phyloP scores from a whole-genome alignment of 2,888 invertebrate genomes.

The Coelinius sp. region DNA sequence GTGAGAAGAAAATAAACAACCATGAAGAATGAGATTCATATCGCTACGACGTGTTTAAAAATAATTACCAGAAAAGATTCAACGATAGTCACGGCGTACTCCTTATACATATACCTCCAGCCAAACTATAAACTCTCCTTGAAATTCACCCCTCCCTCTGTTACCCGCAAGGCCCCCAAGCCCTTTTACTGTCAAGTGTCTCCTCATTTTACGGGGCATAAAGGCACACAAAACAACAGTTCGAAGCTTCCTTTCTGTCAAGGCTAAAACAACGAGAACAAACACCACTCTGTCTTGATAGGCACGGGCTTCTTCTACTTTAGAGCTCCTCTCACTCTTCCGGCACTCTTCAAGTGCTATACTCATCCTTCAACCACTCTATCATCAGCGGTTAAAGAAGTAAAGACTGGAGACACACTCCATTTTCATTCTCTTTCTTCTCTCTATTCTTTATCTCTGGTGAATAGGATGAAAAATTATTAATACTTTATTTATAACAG shows the following conservation, averaged over 20 bases:
- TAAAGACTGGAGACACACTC: conserved; percentile 67
- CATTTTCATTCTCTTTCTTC: conserved; percentile 43
- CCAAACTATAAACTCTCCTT: conserved; percentile 27
- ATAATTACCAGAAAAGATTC: conserved; percentile 69
- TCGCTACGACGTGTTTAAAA: conserved; percentile 70
- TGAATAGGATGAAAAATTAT: conserved; percentile 37
- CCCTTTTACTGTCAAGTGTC: conserved; percentile 52
- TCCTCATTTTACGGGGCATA: conserved; percentile 58
- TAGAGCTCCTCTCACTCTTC: conserved; percentile 48
- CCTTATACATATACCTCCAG: conserved; percentile 49
- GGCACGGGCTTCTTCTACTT: conserved; percentile 21
- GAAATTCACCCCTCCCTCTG: conserved; percentile 46
- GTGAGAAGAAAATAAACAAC: conserved; percentile 6
- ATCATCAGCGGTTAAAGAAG: conserved; percentile 69
- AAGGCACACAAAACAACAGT: conserved; percentile 51
- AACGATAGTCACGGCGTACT: conserved; percentile 70
- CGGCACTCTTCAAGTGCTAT: conserved; percentile 60
- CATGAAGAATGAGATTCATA: conserved; percentile 58
- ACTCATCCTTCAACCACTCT: conserved; percentile 69
- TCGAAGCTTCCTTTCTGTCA: conserved; percentile 48
- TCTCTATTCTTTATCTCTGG: conserved; percentile 38
- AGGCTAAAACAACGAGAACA: conserved; percentile 30
- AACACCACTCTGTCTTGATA: conserved; percentile 39
- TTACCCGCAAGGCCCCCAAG: conserved; percentile 36
- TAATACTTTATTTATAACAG: not conserved